A percentile compares a stretch with the other conserved stretches of the same genome.
Conservation (phyloP, 2,113 vertebrate genomes). For the Nanger granti region DNA sequence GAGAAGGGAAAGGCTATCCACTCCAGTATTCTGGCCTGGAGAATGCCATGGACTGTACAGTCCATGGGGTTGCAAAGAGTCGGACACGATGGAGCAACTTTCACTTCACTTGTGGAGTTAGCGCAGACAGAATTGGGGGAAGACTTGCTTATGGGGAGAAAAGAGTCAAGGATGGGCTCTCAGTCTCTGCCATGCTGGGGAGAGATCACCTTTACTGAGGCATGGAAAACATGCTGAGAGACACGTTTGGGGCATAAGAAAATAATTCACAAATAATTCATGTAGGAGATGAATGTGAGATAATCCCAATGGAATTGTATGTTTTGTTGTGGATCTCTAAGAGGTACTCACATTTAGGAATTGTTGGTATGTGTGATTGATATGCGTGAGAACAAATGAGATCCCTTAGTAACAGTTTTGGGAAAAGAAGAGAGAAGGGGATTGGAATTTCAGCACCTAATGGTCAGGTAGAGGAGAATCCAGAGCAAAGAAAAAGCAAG, state of each 20-base stretch:
- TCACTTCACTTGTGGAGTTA: not conserved
- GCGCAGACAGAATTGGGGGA: not conserved
- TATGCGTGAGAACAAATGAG: not conserved
- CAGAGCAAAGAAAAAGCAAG: constrained; percentile 1
- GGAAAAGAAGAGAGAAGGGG: not conserved
- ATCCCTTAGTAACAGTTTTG: not conserved
- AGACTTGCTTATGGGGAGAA: not conserved
- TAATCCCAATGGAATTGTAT: not conserved
- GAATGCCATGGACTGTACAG: not conserved
- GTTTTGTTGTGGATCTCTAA: not conserved
- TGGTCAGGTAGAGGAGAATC: not conserved
- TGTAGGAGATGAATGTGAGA: not conserved
- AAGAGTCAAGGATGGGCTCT: not conserved
- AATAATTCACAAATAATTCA: not conserved
- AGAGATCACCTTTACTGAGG: not conserved
- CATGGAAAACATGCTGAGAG: not conserved
- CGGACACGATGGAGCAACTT: fast-evolving
- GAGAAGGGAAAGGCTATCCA: not conserved
- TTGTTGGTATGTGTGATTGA: not conserved
- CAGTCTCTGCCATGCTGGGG: not conserved
- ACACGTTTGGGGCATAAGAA: not conserved
- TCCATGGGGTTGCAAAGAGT: not conserved
- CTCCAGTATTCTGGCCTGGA: not conserved
- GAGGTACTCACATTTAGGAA: not conserved
- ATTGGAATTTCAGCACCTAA: not conserved